These are phyloP conservation scores for Camponotus pennsylvanicus DNA, from an alignment of 1,140 invertebrate species.

Conservation along the genomic window DNA sequence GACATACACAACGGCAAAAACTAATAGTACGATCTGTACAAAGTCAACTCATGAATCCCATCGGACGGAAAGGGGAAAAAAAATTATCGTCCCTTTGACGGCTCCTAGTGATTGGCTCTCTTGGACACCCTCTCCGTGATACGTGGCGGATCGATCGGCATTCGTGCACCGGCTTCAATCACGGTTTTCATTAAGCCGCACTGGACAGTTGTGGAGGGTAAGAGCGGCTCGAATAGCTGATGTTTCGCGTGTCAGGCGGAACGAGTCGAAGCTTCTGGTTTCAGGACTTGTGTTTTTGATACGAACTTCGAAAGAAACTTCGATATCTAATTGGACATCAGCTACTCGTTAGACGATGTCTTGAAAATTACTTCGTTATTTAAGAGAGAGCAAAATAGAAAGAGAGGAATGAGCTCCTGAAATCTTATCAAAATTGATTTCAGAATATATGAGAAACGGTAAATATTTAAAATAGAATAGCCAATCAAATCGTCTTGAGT, in stretches of 20 bases:
- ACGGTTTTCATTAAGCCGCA: constrained; percentile 81
- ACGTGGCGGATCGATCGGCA: constrained; percentile 77
- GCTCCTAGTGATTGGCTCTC: constrained; percentile 76
- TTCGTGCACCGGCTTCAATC: constrained; percentile 75
- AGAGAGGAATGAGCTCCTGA: not conserved
- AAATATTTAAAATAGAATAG: no score
- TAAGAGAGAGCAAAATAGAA: not conserved
- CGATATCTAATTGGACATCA: constrained; percentile 53
- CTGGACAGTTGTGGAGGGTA: constrained; percentile 50
- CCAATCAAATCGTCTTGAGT: no score
- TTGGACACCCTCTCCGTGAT: constrained; percentile 73
- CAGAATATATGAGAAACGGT: no score
- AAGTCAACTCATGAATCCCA: constrained; percentile 72
- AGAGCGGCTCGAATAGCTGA: constrained; percentile 54
- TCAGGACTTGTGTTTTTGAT: constrained; percentile 4
- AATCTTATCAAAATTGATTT: not conserved
- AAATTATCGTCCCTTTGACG: constrained; percentile 66
- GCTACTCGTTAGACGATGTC: constrained; percentile 52
- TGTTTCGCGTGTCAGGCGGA: constrained; percentile 43
- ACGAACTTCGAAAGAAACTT: constrained; percentile 46
- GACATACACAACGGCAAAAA: constrained; percentile 9
- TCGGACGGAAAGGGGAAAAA: constrained; percentile 71
- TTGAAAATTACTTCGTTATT: constrained; percentile 25
- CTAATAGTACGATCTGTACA: constrained; percentile 51
- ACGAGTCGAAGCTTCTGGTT: constrained; percentile 34